Percentiles rank a stretch among this genome's conserved stretches.
Conservation (phyloP, 2,113 vertebrate genomes). For the Grantiella picta region DNA sequence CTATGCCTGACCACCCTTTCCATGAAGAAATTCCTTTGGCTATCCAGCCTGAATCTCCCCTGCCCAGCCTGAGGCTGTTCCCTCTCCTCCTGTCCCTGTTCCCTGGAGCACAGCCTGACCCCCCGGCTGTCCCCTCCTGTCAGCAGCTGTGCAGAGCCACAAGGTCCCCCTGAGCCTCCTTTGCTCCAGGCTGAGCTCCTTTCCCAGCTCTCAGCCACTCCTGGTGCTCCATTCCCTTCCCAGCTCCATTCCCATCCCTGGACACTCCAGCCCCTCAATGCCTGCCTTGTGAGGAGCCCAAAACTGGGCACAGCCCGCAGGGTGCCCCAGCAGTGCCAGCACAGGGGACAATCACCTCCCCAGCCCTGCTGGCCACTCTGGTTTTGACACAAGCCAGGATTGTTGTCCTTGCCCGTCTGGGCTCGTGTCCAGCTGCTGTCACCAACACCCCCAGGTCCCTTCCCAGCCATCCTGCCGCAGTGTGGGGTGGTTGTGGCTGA, state of each 20-base stretch:
- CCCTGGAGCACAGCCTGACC: background rate
- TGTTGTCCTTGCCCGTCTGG: background rate
- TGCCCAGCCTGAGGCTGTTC: background rate
- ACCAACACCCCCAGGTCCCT: background rate
- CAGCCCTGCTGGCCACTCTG: background rate
- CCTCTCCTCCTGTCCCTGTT: background rate
- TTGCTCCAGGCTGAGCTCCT: too few species aligned
- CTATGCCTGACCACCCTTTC: background rate
- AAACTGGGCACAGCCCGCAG: background rate
- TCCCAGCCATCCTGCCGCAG: background rate
- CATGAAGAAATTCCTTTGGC: background rate
- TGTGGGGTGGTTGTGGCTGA: background rate
- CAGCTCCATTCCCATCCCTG: too few species aligned
- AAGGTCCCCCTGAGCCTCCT: too few species aligned
- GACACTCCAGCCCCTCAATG: background rate
- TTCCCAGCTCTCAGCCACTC: too few species aligned
- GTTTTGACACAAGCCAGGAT: background rate
- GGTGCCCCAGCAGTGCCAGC: background rate
- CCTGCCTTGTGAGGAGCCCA: background rate
- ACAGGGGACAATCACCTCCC: background rate
- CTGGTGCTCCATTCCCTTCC: too few species aligned
- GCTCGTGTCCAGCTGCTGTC: background rate
- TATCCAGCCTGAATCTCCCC: rapidly evolving
- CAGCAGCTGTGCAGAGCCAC: too few species aligned
- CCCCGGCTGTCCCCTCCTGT: too few species aligned